phyloP scores from a whole-genome alignment of 64 coral and sea anemone species.

The Actinia tenebrosa region DNA sequence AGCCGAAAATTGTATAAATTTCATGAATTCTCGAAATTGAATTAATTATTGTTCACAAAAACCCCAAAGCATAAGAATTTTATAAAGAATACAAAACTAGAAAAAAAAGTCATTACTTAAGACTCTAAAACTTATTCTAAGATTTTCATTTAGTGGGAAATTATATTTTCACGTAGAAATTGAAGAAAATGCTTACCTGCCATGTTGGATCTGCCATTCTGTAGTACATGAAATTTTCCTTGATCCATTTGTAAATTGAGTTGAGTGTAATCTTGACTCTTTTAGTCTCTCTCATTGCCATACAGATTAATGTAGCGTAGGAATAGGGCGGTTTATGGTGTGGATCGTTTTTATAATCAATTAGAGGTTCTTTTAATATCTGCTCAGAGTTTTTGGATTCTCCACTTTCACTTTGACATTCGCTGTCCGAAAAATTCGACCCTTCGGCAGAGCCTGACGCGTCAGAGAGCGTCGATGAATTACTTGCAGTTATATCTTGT shows the following conservation, averaged over 20 bases:
- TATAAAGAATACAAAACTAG: not conserved
- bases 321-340: conserved; percentile 92
- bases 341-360: conserved; percentile 92
- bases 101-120: not conserved
- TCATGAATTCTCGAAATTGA: not conserved
- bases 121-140: not conserved
- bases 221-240: conserved; percentile 98
- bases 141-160: not conserved
- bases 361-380: conserved; percentile 61
- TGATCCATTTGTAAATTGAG: conserved; percentile 98
- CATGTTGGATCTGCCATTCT: conserved; percentile 89
- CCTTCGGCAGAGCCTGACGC: conserved; percentile 36
- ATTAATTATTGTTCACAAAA: not conserved
- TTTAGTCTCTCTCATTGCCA: conserved; percentile 98
- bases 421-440: conserved; percentile 58
- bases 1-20: not conserved
- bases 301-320: conserved; percentile 94
- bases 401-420: conserved; percentile 65
- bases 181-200: conserved; percentile 61
- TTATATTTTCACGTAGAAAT: not conserved
- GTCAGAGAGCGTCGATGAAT: conserved; percentile 17
- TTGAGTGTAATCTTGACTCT: conserved; percentile 92
- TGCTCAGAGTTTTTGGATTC: conserved; percentile 58
- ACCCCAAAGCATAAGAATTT: not conserved
- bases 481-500: conserved; percentile 72